Evolutionary conservation across 2,888 invertebrate genomes (phyloP), one percentile per base, ranked within the genome.

Genomic region (Plagodis pulveraria): DNA sequence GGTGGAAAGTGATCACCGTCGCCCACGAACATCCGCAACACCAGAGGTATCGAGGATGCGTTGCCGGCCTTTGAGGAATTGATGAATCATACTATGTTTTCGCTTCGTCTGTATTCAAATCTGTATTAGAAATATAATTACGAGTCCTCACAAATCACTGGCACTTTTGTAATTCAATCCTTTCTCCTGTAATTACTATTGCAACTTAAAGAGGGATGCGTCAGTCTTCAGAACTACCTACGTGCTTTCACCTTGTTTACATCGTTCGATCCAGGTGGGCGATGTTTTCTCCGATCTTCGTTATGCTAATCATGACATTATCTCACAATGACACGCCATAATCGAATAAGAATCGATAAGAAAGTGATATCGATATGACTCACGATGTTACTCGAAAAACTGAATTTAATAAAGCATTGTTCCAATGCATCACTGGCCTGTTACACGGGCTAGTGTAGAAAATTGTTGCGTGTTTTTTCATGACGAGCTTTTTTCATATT

Each of bases 281-380:
- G 69, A 65, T 44, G 62, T 63, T 72, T 68, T 72, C 67, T 72
- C 65, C 59, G 58, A 74, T 72, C 73, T 73, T 74, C 71, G 74
- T 80, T 80, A 83, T 82, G 81, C 69, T 82, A 81, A 83, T 80
- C 67, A 66, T 62, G 45, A 74, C 67, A 67, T 76, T 72, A 77
- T 73, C 63, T 61, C 62, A 36, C 65, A 67, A 80, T 83, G 83
- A 84, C 76, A 71, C 55, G 74, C 73, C 66, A 61, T 77, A 78
- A 78, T 78, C 64, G 52, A 62, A 70, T 72, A 63, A 63, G 60
- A 56, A 73, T 76, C 72, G 78, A 80, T 83, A 76, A 71, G 78
- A 81, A 82, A 84, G 80, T 77, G 78, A 82, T 81, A 79, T 73
- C 66, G 58, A 56, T 69, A 62, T 78, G 78, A 81, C 62, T 82